These are phyloP conservation scores for Carassius carassius DNA, from an alignment of 2,113 vertebrate species.

Conservation along the genomic window DNA sequence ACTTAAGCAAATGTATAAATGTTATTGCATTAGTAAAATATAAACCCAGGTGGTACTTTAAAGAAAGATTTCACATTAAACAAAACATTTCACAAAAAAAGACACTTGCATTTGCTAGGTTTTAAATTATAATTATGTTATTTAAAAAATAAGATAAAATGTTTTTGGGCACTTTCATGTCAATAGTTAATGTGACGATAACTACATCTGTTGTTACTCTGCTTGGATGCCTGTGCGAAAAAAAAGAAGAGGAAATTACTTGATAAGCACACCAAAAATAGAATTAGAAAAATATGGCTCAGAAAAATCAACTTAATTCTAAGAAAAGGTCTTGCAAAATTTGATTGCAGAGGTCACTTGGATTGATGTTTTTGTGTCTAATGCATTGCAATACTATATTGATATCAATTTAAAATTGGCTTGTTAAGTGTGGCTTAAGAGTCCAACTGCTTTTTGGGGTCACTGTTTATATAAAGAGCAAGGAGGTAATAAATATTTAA, in stretches of 20 bases:
- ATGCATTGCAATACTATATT: not conserved
- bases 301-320: not conserved
- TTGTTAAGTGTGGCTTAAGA: not conserved
- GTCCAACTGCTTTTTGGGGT: not conserved
- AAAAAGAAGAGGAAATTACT: not conserved
- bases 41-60: not conserved
- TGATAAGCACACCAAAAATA: not conserved
- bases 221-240: not conserved
- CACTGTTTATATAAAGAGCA: not conserved
- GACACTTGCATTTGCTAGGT: not conserved
- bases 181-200: not conserved
- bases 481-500: conserved; percentile 17
- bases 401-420: not conserved
- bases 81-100: not conserved
- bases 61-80: not conserved
- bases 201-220: not conserved
- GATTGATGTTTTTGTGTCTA: not conserved
- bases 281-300: not conserved
- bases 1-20: not conserved
- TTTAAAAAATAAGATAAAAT: not conserved
- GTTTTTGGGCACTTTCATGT: not conserved
- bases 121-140: not conserved
- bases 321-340: not conserved
- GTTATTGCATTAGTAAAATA: not conserved
- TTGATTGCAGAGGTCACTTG: not conserved